Evolutionary conservation across 2,797 vertebrate species (phyloP), one percentile per base, ranked within the genome.

Genomic region (Scarus forsteni): DNA sequence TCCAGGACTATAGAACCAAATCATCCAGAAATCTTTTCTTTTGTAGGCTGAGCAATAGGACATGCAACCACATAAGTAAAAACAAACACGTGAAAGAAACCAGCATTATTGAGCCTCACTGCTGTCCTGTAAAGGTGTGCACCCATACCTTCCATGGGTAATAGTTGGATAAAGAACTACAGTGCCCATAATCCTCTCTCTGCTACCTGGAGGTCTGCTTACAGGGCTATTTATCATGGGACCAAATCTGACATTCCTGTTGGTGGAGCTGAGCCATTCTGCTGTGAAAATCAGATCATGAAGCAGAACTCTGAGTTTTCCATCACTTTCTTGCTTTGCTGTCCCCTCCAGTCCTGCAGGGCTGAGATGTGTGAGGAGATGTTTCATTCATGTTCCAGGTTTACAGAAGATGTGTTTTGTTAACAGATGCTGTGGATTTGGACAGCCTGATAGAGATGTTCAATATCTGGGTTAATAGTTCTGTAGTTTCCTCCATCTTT

Each of bases 11-110:
- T 45, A 66, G 65, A 69, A 60, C 69, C 15, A 2, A 19, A 67
- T 76, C 70, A 70, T 76, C 55, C 66, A 61, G 57, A 84, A 80
- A 66, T 73, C 51, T 43, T 81, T 88, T 90, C 66, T 51, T 89
- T 90, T 88, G 91, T 94, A 93, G 82, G 91, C 91, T 86, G 86
- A 94, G 94, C 93, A 94, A 94, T 94, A 94, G 90, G 48, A 90
- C 74, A 85, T 48, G 34, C 49, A 70, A 60, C 60, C 60, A 76
- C 27, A 56, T 60, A 57, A 58, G 68, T 38, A 19, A 63, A 55
- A 16, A 38, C 68, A 46, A 13, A 78, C 8, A 85, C 46, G 60
- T 63, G 10, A 65, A 59, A 74, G 70, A 69, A 85, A 91, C 87
- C 92, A 92, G 90, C 93, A 88, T 84, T 73, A 65, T 73, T 71